phyloP scores from a whole-genome alignment of 92 coral and sea anemone species.

The Nematostella vectensis region DNA sequence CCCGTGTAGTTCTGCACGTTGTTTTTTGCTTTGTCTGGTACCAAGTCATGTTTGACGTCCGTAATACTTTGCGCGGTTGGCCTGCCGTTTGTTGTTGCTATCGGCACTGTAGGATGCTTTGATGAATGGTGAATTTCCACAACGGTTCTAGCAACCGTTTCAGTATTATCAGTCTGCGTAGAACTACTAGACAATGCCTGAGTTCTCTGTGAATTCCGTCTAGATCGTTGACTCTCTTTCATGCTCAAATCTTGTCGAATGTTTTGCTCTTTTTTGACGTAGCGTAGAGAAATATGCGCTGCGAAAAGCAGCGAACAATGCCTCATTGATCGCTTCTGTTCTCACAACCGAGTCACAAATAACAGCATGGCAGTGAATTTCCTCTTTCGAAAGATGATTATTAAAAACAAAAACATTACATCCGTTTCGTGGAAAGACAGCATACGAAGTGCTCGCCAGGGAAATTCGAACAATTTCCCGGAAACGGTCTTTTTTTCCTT shows the following conservation, averaged over 20 bases:
- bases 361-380: conserved; percentile 86
- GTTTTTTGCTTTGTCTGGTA: no score
- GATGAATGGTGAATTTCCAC: no score
- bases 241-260: neutral
- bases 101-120: no score
- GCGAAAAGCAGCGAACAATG: conserved; percentile 82
- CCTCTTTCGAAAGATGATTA: conserved; percentile 70
- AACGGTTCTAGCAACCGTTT: no score
- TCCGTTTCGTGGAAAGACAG: neutral
- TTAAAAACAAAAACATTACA: conserved; percentile 69
- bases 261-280: conserved; percentile 32
- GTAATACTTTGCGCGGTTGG: no score
- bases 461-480: neutral
- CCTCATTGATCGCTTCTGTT: conserved; percentile 65
- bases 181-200: no score
- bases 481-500: neutral
- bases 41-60: no score
- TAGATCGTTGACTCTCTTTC: neutral
- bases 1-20: no score
- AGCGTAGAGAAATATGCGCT: conserved; percentile 84
- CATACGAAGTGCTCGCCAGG: neutral
- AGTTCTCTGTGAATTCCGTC: neutral
- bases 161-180: no score
- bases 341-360: conserved; percentile 68
- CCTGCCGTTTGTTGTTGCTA: neutral